Conservation (phyloP, 2,113 vertebrate species). For the Ploceus nigricollis region DNA sequence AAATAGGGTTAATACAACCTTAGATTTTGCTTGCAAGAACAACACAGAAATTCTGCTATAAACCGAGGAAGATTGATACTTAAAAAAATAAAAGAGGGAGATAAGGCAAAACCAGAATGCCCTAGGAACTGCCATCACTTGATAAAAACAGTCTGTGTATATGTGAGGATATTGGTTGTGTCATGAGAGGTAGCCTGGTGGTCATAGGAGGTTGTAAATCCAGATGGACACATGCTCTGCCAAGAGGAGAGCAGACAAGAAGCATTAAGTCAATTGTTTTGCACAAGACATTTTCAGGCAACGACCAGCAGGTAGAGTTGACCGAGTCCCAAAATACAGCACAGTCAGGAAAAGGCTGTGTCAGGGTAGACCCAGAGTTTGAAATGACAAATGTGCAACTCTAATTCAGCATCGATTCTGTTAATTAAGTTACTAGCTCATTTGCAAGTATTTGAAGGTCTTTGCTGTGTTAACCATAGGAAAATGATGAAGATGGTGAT, state of each 20-base stretch:
- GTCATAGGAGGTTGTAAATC: constrained; percentile 47
- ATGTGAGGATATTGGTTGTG: background rate
- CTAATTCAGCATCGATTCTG: background rate
- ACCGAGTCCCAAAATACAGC: constrained; percentile 3
- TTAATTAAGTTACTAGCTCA: background rate
- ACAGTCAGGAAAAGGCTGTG: background rate
- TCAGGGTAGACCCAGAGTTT: background rate
- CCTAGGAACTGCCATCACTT: background rate
- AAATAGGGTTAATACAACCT: background rate
- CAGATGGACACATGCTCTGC: constrained; percentile 55
- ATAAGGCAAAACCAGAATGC: background rate
- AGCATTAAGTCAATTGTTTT: constrained; percentile 60
- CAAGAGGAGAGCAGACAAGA: constrained; percentile 56
- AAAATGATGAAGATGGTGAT: background rate
- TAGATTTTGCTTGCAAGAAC: background rate
- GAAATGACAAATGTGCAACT: background rate
- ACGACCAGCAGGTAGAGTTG: constrained; percentile 38
- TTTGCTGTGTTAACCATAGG: background rate
- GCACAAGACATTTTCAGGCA: constrained; percentile 50
- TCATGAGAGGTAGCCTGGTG: constrained; percentile 16
- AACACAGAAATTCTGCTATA: background rate
- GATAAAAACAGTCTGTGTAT: background rate
- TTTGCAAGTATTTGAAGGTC: background rate
- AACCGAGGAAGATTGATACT: background rate
- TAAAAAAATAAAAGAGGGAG: background rate